Percentiles rank a stretch among this genome's conserved stretches.
These are phyloP conservation scores for Ophiodon elongatus DNA, from an alignment of 2,113 vertebrate genomes.

Conservation along the genomic window DNA sequence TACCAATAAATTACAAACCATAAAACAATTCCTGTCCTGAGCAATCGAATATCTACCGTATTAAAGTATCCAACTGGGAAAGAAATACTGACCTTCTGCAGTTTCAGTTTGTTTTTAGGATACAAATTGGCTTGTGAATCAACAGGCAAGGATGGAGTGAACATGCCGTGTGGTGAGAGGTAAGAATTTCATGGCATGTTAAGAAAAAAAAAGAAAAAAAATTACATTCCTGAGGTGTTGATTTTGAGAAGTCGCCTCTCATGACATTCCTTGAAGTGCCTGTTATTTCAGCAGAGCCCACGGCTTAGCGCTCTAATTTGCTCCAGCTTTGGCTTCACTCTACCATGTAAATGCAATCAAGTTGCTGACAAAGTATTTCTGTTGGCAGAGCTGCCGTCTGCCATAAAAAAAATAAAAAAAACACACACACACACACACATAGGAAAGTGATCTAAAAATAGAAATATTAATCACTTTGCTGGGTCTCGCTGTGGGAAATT, in stretches of 20 bases:
- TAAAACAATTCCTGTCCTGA: background rate
- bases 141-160: background rate
- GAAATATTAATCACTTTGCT: slow-evolving; percentile 60
- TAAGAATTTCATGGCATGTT: slow-evolving; percentile 30
- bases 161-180: background rate
- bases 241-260: slow-evolving; percentile 45
- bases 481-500: slow-evolving; percentile 31
- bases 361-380: slow-evolving; percentile 80
- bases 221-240: slow-evolving; percentile 40
- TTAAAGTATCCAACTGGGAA: background rate
- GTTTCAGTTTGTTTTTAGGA: background rate
- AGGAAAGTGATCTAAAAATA: slow-evolving; percentile 75
- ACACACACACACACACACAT: slow-evolving; percentile 17
- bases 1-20: background rate
- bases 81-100: slow-evolving; percentile 21
- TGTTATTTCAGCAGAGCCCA: slow-evolving; percentile 65
- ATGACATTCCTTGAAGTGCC: slow-evolving; percentile 50
- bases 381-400: slow-evolving; percentile 68
- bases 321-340: slow-evolving; percentile 73
- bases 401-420: slow-evolving; percentile 56
- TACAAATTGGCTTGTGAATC: slow-evolving; percentile 1
- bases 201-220: background rate
- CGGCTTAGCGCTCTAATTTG: slow-evolving; percentile 70
- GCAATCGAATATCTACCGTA: background rate
- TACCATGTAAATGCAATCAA: slow-evolving; percentile 80